Percentiles rank a stretch among this genome's conserved stretches.
phyloP scores from a whole-genome alignment of 2,113 vertebrate genomes.

The Columbina picui region DNA sequence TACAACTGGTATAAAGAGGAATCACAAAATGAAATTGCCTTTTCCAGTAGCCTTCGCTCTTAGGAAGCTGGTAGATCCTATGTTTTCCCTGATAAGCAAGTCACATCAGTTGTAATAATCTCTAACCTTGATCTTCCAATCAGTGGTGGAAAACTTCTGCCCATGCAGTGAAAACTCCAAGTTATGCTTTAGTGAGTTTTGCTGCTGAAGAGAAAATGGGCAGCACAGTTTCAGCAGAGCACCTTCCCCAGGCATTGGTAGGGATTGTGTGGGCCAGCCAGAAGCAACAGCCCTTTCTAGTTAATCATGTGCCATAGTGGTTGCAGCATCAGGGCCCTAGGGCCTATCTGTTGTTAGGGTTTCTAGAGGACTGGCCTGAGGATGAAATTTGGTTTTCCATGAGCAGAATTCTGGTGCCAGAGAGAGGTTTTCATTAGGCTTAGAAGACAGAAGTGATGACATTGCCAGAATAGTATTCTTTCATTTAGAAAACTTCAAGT shows the following conservation, averaged over 20 bases:
- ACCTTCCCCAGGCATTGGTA: fast-evolving
- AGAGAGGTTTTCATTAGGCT: background rate
- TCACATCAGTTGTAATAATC: background rate
- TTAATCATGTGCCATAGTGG: fast-evolving
- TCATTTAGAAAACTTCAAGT: background rate
- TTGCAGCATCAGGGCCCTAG: background rate
- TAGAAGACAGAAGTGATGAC: background rate
- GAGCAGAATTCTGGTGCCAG: background rate
- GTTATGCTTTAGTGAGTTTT: background rate
- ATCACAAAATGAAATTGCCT: background rate
- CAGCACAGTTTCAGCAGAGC: background rate
- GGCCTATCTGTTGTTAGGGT: background rate
- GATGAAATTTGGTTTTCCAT: background rate
- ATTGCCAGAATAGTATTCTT: background rate
- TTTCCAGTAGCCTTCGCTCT: background rate
- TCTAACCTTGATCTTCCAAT: background rate
- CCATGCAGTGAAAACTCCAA: background rate
- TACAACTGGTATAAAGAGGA: background rate
- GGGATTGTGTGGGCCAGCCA: background rate
- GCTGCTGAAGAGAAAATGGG: background rate
- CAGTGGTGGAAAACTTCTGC: background rate
- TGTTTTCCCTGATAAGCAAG: background rate
- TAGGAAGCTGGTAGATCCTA: fast-evolving
- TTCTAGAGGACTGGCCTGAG: background rate
- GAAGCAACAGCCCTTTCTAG: background rate